Percentiles rank a stretch among this genome's conserved stretches.
Conservation (phyloP, 2,113 vertebrate genomes). For the Conger conger region DNA sequence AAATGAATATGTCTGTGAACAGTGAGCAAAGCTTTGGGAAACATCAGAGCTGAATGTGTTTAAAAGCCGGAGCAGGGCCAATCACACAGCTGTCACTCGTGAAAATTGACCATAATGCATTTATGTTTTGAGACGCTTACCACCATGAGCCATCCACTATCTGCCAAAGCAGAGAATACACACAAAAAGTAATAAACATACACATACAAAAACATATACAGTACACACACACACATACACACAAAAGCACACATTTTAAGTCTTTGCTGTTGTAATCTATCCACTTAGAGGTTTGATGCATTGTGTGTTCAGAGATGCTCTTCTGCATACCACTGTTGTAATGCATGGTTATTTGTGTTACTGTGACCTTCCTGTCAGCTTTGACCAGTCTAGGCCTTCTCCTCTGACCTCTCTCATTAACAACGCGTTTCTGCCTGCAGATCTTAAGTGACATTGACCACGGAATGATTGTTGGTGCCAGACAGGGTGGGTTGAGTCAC, state of each 20-base stretch:
- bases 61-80: slow-evolving; percentile 7
- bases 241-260: neutral
- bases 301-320: too few relatives aligned
- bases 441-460: too few relatives aligned
- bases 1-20: slow-evolving; percentile 13
- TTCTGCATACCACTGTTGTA: too few relatives aligned
- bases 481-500: too few relatives aligned
- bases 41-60: slow-evolving; percentile 9
- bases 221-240: neutral
- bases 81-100: slow-evolving; percentile 24
- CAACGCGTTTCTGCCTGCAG: too few relatives aligned
- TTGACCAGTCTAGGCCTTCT: too few relatives aligned
- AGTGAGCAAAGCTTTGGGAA: neutral
- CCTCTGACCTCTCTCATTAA: too few relatives aligned
- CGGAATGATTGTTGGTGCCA: too few relatives aligned
- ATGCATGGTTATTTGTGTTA: too few relatives aligned
- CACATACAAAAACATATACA: neutral
- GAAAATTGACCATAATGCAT: slow-evolving; percentile 34
- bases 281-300: too few relatives aligned
- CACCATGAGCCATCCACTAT: slow-evolving; percentile 7
- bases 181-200: neutral
- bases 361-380: too few relatives aligned
- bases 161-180: neutral
- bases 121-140: slow-evolving; percentile 33
- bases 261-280: too few relatives aligned